Evolutionary conservation across 2,888 invertebrate species (phyloP), one percentile per base, ranked within the genome.

Genomic region (Megastigmus dorsalis): DNA sequence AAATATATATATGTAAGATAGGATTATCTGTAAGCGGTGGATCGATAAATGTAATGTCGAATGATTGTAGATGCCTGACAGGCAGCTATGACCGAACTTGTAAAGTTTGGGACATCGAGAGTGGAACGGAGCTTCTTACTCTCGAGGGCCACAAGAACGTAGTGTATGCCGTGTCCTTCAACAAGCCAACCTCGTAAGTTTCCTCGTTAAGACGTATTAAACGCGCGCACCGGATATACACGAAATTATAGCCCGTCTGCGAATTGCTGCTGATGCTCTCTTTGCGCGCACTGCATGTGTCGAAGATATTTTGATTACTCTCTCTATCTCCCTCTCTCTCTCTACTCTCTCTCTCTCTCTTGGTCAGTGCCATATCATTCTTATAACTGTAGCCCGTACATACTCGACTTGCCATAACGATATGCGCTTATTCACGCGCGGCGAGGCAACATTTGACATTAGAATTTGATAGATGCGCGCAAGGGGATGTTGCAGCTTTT

Each of bases 11-110:
- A n/a, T n/a, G n/a, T n/a, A n/a, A n/a, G n/a, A n/a, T n/a, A n/a
- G n/a, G n/a, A n/a, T n/a, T n/a, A n/a, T n/a, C n/a, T n/a, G n/a
- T n/a, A n/a, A n/a, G n/a, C n/a, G n/a, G n/a, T n/a, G n/a, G n/a
- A n/a, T n/a, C n/a, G n/a, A n/a, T n/a, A n/a, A n/a, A n/a, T n/a
- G n/a, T n/a, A n/a, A n/a, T n/a, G n/a, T n/a, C n/a, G n/a, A n/a
- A n/a, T n/a, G 60, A 50, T 68, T 45, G 20, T 82, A 94, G 94
- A 84, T 95, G 94, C 86, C 88, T 95, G 76, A 93, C 95, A 1
- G 95, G 95, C 78, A 95, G 95, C 87, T 95, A 95, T 85, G 95
- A 95, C 86, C 90, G 95, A 79, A 95, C 95, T 18, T 95, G 95
- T 88, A 94, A 94, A 86, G 90, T 95, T 68, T 95, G 95, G 93